Evolutionary conservation across 2,888 invertebrate species (phyloP).

Genomic region (Morinoia aosen): DNA sequence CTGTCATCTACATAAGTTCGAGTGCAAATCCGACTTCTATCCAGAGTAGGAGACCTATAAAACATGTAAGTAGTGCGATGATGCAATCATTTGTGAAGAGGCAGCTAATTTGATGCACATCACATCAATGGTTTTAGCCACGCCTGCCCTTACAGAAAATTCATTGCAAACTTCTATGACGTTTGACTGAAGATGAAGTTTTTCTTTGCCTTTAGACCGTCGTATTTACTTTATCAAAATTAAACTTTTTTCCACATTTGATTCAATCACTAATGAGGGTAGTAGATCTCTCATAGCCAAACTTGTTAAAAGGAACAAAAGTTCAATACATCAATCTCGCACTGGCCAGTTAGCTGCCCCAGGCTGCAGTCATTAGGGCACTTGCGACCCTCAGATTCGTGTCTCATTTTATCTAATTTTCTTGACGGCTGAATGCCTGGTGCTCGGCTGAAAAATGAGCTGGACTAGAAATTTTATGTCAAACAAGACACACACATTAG

Average conservation of each 20-base stretch:
- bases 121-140: too few species aligned
- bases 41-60: too few species aligned
- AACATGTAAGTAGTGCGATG: too few species aligned
- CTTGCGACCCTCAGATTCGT: not conserved
- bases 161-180: not conserved
- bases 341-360: not conserved
- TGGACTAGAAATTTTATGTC: not conserved
- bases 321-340: not conserved
- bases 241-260: not conserved
- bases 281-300: not conserved
- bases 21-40: too few species aligned
- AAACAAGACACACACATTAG: not conserved
- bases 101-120: too few species aligned
- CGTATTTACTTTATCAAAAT: not conserved
- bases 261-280: not conserved
- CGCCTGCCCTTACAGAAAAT: too few species aligned
- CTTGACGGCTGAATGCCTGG: not conserved
- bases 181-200: not conserved
- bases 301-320: not conserved
- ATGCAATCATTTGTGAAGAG: too few species aligned
- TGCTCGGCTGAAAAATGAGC: not conserved
- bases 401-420: not conserved
- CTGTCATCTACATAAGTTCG: too few species aligned
- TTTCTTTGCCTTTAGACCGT: not conserved
- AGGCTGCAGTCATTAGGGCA: not conserved